These are phyloP conservation scores for Brienomyrus longianalis DNA, from an alignment of 2,113 vertebrate species.

Conservation along the genomic window DNA sequence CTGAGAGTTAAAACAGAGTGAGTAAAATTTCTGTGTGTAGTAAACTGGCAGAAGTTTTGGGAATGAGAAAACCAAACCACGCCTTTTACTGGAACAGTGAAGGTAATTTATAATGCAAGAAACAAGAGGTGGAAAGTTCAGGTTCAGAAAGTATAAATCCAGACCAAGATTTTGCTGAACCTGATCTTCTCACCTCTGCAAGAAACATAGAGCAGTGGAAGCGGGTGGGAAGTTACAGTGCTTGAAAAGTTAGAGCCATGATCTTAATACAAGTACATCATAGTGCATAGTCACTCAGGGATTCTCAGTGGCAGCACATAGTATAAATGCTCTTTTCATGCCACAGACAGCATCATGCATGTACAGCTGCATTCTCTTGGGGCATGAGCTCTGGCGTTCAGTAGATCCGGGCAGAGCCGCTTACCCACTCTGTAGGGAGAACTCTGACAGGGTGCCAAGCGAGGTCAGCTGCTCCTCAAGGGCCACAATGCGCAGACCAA, in stretches of 20 bases:
- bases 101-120: neutral
- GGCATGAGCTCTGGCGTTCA: neutral
- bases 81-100: neutral
- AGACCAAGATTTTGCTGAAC: neutral
- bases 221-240: neutral
- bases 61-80: neutral
- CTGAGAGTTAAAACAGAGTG: slow-evolving; percentile 29
- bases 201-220: neutral
- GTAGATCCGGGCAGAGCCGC: neutral
- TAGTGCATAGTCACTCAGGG: neutral
- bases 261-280: neutral
- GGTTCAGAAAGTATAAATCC: neutral
- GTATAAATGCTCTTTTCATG: neutral
- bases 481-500: slow-evolving; percentile 69
- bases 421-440: slow-evolving; percentile 59
- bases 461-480: slow-evolving; percentile 71
- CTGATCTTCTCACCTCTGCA: neutral
- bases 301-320: neutral
- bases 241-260: neutral
- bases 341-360: neutral
- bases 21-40: neutral
- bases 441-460: slow-evolving; percentile 55
- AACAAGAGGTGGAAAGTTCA: neutral
- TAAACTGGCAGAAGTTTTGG: neutral
- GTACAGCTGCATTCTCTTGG: neutral